A percentile compares a stretch with the other conserved stretches of the same genome.
phyloP scores from a whole-genome alignment of 2,113 vertebrate genomes.

The Cavia porcellus region DNA sequence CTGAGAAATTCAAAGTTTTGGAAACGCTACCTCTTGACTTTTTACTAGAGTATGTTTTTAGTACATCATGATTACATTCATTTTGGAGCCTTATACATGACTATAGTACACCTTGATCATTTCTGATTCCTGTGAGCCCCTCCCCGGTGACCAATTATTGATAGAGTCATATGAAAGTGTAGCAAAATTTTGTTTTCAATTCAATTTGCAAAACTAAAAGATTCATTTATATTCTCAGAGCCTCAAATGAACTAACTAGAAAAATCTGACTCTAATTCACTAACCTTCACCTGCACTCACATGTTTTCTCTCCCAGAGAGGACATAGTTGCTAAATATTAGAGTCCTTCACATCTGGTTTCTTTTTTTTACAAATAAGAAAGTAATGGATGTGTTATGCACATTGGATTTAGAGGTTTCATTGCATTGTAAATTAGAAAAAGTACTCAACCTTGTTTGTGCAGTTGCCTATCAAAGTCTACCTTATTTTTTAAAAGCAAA shows the following conservation, averaged over 20 bases:
- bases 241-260: background rate
- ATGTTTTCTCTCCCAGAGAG: background rate
- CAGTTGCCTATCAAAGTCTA: background rate
- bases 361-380: background rate
- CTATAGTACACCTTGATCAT: background rate
- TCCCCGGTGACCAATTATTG: background rate
- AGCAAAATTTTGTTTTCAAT: constrained; percentile 4
- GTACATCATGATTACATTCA: background rate
- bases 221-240: background rate
- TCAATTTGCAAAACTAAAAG: constrained; percentile 30
- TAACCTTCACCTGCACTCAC: background rate
- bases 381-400: background rate
- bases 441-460: background rate
- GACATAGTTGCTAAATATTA: background rate
- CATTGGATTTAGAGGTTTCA: background rate
- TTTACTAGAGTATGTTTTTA: background rate
- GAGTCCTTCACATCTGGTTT: background rate
- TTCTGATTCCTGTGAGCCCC: background rate
- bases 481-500: background rate
- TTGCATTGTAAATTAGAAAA: background rate
- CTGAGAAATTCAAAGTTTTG: constrained; percentile 20
- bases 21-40: background rate
- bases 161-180: background rate
- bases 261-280: background rate
- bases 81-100: background rate